These are phyloP conservation scores for Lepus oiostolus DNA, from an alignment of 2,797 vertebrate genomes.

Conservation along the genomic window DNA sequence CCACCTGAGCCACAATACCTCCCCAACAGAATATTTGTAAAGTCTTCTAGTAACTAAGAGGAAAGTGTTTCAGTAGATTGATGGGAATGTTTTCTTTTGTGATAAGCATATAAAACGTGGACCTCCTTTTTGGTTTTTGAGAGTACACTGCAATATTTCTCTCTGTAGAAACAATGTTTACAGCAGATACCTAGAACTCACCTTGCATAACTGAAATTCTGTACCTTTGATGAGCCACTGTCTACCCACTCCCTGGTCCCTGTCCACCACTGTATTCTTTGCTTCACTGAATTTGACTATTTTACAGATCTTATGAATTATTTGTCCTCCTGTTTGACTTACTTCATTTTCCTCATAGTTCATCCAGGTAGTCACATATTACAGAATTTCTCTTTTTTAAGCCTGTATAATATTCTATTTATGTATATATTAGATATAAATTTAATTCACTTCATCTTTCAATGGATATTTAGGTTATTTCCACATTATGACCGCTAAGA, in stretches of 20 bases:
- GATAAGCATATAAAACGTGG: not conserved
- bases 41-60: not conserved
- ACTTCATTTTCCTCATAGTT: not conserved
- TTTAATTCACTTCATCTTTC: not conserved
- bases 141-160: not conserved
- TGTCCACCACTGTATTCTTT: not conserved
- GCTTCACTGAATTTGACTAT: not conserved
- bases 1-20: too few species aligned
- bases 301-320: not conserved
- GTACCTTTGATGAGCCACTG: not conserved
- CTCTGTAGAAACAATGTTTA: not conserved
- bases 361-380: not conserved
- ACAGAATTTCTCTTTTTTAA: not conserved
- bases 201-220: not conserved
- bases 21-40: not conserved
- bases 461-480: not conserved
- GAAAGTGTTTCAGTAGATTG: not conserved
- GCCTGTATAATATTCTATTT: not conserved
- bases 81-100: not conserved
- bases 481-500: not conserved
- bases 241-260: not conserved
- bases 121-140: not conserved
- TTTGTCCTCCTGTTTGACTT: not conserved
- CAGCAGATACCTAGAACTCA: not conserved
- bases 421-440: not conserved